A percentile compares a stretch with the other conserved stretches of the same genome.
Conservation (phyloP, 1,140 invertebrate genomes). For the Drosophila sulfurigaster region DNA sequence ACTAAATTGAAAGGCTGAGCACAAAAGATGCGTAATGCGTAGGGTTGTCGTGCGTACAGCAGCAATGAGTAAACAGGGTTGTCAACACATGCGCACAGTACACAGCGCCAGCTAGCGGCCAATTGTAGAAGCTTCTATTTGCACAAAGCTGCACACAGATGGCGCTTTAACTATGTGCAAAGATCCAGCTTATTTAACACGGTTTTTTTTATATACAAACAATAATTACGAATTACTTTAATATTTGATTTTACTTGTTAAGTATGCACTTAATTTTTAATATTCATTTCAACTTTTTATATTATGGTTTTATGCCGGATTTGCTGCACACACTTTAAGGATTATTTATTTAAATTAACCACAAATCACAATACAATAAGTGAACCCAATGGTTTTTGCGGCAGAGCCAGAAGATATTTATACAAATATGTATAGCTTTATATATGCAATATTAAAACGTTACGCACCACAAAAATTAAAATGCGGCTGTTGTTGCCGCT, state of each 20-base stretch:
- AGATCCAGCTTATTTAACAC: conserved; percentile 10
- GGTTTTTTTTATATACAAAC: conserved; percentile 1
- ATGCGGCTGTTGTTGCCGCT: conserved; percentile 62
- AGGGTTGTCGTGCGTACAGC: conserved; percentile 5
- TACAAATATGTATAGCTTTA: conserved; percentile 8
- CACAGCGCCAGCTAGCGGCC: conserved; percentile 23
- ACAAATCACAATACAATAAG: conserved; percentile 57
- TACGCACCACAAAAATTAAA: conserved; percentile 76
- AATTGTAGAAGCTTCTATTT: not conserved
- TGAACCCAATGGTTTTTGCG: conserved; percentile 1
- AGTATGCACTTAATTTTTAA: not conserved
- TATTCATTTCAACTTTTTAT: not conserved
- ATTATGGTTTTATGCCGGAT: not conserved
- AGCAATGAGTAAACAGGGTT: conserved; percentile 18
- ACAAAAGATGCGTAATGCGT: conserved; percentile 17
- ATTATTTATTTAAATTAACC: conserved; percentile 82
- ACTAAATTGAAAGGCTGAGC: conserved; percentile 10
- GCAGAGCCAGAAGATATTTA: conserved; percentile 32
- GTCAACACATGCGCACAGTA: not conserved
- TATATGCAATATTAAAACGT: conserved; percentile 43
- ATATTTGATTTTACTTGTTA: conserved; percentile 10
- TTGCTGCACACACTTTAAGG: conserved; percentile 64
- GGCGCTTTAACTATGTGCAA: conserved; percentile 16
- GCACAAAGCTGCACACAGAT: conserved; percentile 8
- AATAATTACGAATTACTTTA: conserved; percentile 9